Conservation (phyloP, 2,888 invertebrate genomes). For the Megamerina dolium region DNA sequence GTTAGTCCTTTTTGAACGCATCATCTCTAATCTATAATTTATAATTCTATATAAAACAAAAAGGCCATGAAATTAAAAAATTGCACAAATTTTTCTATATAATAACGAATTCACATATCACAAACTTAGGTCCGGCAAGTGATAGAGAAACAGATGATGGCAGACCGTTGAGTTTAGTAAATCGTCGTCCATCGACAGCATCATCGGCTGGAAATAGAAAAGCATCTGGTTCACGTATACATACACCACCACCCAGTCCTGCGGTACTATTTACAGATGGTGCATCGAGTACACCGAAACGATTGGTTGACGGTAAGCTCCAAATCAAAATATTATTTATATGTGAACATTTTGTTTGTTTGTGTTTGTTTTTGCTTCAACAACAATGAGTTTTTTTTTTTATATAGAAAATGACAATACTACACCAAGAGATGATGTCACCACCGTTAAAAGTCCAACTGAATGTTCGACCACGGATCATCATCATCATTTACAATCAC, state of each 20-base stretch:
- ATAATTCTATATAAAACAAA: too few relatives aligned
- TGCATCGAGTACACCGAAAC: slow-evolving; percentile 74
- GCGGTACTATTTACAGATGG: slow-evolving; percentile 72
- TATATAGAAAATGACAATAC: slow-evolving; percentile 52
- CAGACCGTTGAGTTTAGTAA: slow-evolving; percentile 66
- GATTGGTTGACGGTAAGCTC: slow-evolving; percentile 56
- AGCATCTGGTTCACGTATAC: slow-evolving; percentile 56
- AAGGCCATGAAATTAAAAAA: too few relatives aligned
- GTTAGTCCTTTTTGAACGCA: too few relatives aligned
- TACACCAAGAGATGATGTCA: slow-evolving; percentile 54
- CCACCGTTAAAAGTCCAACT: background rate
- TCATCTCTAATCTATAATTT: too few relatives aligned
- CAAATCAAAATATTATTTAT: background rate
- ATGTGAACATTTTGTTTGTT: background rate
- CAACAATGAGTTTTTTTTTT: too few relatives aligned
- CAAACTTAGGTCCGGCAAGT: slow-evolving; percentile 53
- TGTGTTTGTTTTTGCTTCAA: background rate
- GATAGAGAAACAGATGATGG: slow-evolving; percentile 74
- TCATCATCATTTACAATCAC: too few relatives aligned
- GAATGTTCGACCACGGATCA: too few relatives aligned
- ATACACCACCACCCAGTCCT: slow-evolving; percentile 69
- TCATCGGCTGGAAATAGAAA: slow-evolving; percentile 57
- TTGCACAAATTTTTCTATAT: too few relatives aligned
- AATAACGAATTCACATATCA: slow-evolving; percentile 1
- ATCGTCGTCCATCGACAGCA: slow-evolving; percentile 65